Evolutionary conservation across 2,888 invertebrate species (phyloP).

Genomic region (Acleris sparsana): DNA sequence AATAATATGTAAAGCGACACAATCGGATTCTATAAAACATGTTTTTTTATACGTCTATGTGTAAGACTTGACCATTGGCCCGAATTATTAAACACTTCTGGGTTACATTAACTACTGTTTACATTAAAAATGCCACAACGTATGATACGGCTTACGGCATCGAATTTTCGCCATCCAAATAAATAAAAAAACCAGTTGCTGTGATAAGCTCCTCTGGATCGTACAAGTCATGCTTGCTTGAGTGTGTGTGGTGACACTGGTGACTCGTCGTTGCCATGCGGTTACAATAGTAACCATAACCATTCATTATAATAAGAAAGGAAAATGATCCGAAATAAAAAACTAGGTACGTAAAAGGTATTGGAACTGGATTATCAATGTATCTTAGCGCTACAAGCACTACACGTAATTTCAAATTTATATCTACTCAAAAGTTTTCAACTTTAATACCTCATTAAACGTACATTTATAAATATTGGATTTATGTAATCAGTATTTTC

Average conservation of each 20-base stretch:
- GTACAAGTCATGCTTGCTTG: no score
- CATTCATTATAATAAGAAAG: no score
- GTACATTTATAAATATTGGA: background rate
- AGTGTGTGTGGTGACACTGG: no score
- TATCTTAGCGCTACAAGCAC: background rate
- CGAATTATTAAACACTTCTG: background rate
- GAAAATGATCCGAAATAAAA: no score
- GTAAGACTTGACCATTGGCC: slow-evolving; percentile 7
- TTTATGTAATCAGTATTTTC: background rate
- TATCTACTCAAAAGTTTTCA: slow-evolving; percentile 14
- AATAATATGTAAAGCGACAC: slow-evolving; percentile 41
- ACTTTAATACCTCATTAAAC: slow-evolving; percentile 16
- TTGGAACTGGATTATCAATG: background rate
- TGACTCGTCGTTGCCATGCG: no score
- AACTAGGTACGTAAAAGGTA: no score
- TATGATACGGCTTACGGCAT: no score
- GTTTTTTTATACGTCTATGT: slow-evolving; percentile 23
- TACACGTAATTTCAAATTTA: background rate
- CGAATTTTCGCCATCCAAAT: no score
- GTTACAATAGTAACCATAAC: no score
- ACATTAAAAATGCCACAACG: background rate
- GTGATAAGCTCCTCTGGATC: no score
- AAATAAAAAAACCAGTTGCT: no score
- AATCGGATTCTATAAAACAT: slow-evolving; percentile 42
- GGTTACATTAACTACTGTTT: background rate